phyloP scores from a whole-genome alignment of 2,797 vertebrate species.

The Luscinia luscinia region DNA sequence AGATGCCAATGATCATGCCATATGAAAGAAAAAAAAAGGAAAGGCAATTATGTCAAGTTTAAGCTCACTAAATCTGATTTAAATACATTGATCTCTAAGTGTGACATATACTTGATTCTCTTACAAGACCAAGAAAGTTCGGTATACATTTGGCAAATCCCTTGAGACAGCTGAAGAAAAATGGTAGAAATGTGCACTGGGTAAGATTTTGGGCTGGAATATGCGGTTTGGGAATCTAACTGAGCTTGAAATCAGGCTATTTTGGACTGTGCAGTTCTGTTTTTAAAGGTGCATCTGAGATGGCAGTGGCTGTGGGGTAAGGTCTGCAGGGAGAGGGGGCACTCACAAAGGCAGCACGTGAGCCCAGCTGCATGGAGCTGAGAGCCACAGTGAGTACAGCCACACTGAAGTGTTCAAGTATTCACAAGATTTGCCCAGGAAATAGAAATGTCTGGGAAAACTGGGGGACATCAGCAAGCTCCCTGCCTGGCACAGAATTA shows the following conservation, averaged over 20 bases:
- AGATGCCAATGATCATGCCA: neutral
- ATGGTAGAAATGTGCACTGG: neutral
- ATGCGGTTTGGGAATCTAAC: neutral
- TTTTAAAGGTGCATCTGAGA: neutral
- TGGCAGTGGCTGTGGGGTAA: neutral
- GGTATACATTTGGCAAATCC: neutral
- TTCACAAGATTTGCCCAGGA: neutral
- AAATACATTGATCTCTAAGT: neutral
- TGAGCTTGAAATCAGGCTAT: neutral
- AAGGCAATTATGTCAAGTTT: neutral
- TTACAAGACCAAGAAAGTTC: neutral
- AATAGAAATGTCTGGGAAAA: neutral
- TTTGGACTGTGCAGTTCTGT: neutral
- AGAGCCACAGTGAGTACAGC: neutral
- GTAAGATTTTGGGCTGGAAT: neutral
- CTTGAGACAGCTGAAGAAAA: neutral
- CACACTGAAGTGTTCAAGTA: neutral
- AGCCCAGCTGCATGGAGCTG: fast-evolving
- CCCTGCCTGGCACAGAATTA: neutral
- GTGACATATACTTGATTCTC: neutral
- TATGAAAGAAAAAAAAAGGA: neutral
- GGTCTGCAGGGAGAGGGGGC: neutral
- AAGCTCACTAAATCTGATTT: neutral
- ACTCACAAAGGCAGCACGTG: neutral
- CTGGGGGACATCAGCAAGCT: neutral